Conservation (phyloP, 2,113 vertebrate genomes). For the Phrynosoma platyrhinos region DNA sequence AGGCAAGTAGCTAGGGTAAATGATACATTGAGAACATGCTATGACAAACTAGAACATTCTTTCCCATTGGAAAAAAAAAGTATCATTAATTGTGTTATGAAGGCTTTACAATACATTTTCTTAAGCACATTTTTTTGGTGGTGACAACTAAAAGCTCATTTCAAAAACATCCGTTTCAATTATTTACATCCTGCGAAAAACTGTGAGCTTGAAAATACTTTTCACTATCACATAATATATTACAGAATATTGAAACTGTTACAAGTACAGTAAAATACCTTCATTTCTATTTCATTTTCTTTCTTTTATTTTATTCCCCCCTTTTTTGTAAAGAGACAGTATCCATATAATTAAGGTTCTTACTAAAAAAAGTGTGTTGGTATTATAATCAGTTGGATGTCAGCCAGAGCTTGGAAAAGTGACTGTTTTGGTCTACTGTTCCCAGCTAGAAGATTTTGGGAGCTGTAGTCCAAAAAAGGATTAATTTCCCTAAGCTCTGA, state of each 20-base stretch:
- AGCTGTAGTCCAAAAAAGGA: no score
- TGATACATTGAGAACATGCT: constrained; percentile 42
- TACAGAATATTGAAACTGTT: constrained; percentile 86
- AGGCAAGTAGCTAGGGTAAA: constrained; percentile 54
- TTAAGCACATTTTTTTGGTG: constrained; percentile 55
- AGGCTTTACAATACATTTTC: constrained; percentile 70
- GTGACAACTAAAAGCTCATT: constrained; percentile 84
- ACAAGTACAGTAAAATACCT: constrained; percentile 87
- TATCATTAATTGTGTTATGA: constrained; percentile 42
- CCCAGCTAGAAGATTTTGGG: no score
- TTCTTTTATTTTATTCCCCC: constrained; percentile 60
- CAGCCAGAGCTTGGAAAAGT: no score
- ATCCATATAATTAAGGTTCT: constrained; percentile 73
- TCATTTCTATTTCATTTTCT: constrained; percentile 50
- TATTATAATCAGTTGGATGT: constrained; percentile 61
- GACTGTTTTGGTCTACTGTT: no score
- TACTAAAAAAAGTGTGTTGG: constrained; percentile 66
- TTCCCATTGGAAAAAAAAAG: constrained; percentile 4
- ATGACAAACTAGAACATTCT: constrained; percentile 57
- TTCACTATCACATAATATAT: constrained; percentile 85
- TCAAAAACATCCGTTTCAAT: constrained; percentile 71
- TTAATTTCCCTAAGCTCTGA: no score
- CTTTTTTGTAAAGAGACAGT: constrained; percentile 81
- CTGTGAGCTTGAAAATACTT: constrained; percentile 85
- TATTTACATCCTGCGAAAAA: constrained; percentile 92